Base-by-base conservation (phyloP, 2,113 vertebrate species). In the Chiloscyllium plagiosum region DNA sequence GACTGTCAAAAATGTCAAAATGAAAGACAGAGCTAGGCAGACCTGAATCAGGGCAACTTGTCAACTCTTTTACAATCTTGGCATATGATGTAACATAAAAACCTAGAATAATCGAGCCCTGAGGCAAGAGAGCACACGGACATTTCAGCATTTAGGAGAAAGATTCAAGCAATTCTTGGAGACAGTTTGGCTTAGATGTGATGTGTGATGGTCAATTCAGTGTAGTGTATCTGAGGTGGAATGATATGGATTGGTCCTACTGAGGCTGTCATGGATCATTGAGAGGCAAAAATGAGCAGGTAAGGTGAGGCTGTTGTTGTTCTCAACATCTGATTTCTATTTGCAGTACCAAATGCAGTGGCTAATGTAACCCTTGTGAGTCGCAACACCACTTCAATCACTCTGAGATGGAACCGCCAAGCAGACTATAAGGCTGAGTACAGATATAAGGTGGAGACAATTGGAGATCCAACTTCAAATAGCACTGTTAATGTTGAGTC, bases 361-460 rank as follows among this genome's bases (percentile, higher is more conserved):
- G 50, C 20, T 3, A 95, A 26, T 4, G 12, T 95, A 52, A 47
- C 3, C 10, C 42, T 72, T 33, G 47, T 15, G 26, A 72, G 29
- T 70, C 12, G 3, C 69, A 95, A 4, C 94, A 96, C 96, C 86
- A 94, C 86, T 0, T 61, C 0, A 17, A 85, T 98, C 69, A 96
- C 0, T 0, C 96, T 98, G 94, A 96, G 0, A 0, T 99, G 98
- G 98, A 0, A 0, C 0, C 2, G 8, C 10, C 96, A 97, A 52
- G n/a, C 15, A 0, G 87, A 96, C 1, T 92, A 85, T 93, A 96
- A 97, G 95, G 0, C 0, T 3, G 96, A 26, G 2, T 98, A 96
- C 33, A 50, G 19, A 19, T 98, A 96, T 47, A 47, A 47, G 47
- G 61, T 96, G 95, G 85, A 94, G 0, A 68, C n/a, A 33, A 94